phyloP scores from a whole-genome alignment of 2,888 invertebrate genomes.

The Sarcophaga subvicina region DNA sequence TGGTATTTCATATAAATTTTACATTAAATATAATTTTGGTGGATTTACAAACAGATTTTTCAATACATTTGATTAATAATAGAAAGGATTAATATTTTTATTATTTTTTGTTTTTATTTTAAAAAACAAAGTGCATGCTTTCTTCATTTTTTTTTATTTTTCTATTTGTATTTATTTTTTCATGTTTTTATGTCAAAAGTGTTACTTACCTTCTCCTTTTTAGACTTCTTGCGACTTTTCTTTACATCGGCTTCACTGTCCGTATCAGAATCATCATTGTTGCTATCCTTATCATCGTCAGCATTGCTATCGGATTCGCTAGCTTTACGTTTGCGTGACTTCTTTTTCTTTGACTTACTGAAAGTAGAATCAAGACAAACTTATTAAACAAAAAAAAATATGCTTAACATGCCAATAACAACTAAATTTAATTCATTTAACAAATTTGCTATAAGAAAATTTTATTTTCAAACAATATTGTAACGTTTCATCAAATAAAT shows the following conservation, averaged over 20 bases:
- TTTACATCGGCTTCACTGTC: slow-evolving; percentile 81
- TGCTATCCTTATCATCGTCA: slow-evolving; percentile 81
- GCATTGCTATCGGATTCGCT: slow-evolving; percentile 82
- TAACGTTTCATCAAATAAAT: too few species aligned
- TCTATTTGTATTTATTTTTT: slow-evolving; percentile 30
- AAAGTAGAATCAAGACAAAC: slow-evolving; percentile 72
- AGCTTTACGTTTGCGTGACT: slow-evolving; percentile 83
- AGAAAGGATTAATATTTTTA: not conserved
- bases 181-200: slow-evolving; percentile 11
- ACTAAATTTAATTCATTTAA: slow-evolving; percentile 1
- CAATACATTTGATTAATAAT: slow-evolving; percentile 16
- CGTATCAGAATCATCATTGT: slow-evolving; percentile 72
- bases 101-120: slow-evolving; percentile 24
- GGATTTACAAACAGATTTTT: slow-evolving; percentile 43
- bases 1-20: slow-evolving; percentile 31
- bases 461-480: not conserved
- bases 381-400: slow-evolving; percentile 41
- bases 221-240: slow-evolving; percentile 79
- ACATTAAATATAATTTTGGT: slow-evolving; percentile 35
- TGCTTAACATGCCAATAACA: not conserved
- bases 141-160: not conserved
- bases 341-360: slow-evolving; percentile 83
- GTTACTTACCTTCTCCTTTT: slow-evolving; percentile 80
- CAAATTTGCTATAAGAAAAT: not conserved
- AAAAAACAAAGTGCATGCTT: slow-evolving; percentile 47